phyloP scores from a whole-genome alignment of 2,113 vertebrate species.

The Nothoprocta pentlandii region DNA sequence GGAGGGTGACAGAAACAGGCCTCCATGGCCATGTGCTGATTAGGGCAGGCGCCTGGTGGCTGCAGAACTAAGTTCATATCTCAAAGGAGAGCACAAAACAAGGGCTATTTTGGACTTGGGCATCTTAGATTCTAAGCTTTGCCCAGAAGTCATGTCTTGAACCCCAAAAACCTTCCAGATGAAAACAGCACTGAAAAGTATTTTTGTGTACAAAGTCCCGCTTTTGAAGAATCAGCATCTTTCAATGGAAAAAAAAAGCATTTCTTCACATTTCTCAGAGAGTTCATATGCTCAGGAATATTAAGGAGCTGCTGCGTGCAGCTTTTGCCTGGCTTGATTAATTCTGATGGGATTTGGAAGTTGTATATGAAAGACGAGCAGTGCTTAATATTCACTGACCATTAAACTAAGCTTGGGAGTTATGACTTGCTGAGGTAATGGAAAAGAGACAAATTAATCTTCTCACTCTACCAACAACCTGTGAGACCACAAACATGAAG shows the following conservation, averaged over 20 bases:
- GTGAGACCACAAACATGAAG: background rate
- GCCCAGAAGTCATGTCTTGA: background rate
- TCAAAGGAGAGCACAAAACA: background rate
- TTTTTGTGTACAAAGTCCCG: background rate
- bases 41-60: background rate
- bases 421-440: background rate
- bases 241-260: background rate
- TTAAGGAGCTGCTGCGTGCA: background rate
- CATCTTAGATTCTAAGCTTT: background rate
- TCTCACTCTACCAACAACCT: constrained; percentile 2
- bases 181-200: background rate
- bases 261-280: background rate
- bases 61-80: background rate
- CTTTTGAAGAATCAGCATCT: background rate
- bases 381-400: background rate
- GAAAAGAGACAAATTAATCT: background rate
- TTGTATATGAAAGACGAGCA: background rate
- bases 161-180: background rate
- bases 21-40: background rate
- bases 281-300: background rate
- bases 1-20: background rate
- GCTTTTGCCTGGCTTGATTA: background rate
- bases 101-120: background rate
- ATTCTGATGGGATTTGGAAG: background rate
- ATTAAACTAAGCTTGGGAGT: background rate